Conservation (phyloP, 30 jellyfish, hydroid and myxozoan species). For the Nemopilema nomurai region DNA sequence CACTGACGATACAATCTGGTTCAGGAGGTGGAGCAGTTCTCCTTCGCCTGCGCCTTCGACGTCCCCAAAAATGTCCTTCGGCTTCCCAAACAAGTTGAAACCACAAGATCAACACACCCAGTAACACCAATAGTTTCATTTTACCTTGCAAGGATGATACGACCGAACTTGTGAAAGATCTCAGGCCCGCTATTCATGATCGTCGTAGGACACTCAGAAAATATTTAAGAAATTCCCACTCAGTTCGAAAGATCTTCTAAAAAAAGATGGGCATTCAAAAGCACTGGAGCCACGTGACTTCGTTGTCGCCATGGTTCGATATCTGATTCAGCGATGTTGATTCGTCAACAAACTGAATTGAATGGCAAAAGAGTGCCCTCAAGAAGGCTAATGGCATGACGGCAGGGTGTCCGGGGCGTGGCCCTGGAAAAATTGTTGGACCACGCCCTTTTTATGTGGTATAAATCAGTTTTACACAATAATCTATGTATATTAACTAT, state of each 20-base stretch:
- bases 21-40: conserved; percentile 46
- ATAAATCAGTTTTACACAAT: no score
- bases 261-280: no score
- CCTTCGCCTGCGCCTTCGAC: conserved; percentile 42
- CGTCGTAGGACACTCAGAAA: no score
- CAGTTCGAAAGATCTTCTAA: no score
- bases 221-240: no score
- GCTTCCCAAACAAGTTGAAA: neutral
- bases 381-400: no score
- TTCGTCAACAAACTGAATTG: neutral
- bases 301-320: neutral
- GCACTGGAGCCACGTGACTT: neutral
- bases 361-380: no score
- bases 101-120: neutral
- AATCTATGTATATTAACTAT: no score
- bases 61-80: neutral
- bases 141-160: neutral
- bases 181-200: no score
- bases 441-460: no score
- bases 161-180: neutral
- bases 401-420: no score
- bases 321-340: neutral
- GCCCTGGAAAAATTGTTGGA: no score
- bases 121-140: neutral
- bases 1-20: conserved; percentile 42